A percentile compares a stretch with the other conserved stretches of the same genome.
phyloP scores from a whole-genome alignment of 2,113 vertebrate species.

The Chionis minor region DNA sequence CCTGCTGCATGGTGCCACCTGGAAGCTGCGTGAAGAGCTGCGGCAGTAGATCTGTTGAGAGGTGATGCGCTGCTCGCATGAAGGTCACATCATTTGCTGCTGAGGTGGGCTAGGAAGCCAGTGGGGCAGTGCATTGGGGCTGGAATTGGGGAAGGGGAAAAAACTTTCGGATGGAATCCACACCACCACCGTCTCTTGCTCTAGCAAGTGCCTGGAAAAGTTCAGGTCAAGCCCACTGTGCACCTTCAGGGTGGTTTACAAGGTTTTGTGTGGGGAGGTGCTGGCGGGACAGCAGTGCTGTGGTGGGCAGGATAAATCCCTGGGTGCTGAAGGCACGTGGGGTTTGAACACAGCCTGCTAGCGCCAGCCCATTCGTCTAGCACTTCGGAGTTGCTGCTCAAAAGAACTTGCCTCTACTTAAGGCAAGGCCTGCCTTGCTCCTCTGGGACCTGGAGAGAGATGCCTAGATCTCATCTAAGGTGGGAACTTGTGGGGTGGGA shows the following conservation, averaged over 20 bases:
- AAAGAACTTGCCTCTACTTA: not conserved
- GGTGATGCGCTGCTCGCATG: fast-evolving
- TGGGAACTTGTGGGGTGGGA: not conserved
- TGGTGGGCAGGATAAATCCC: not conserved
- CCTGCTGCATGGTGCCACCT: not conserved
- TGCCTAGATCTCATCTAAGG: not conserved
- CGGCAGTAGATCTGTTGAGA: not conserved
- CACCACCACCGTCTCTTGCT: not conserved
- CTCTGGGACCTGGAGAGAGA: not conserved
- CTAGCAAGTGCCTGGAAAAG: not conserved
- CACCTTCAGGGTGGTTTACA: not conserved
- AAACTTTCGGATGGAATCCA: not conserved
- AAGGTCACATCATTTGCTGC: not conserved
- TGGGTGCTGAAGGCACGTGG: too few species aligned
- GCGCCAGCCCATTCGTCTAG: not conserved
- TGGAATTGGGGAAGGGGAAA: not conserved
- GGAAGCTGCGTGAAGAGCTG: not conserved
- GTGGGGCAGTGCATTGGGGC: not conserved
- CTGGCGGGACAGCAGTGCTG: not conserved
- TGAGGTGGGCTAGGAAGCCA: not conserved
- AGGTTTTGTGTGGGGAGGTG: not conserved
- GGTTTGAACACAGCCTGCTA: not conserved
- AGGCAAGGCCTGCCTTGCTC: not conserved
- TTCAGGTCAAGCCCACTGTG: not conserved
- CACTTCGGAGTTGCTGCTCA: not conserved